These are phyloP conservation scores for Lissonota sp. DNA, from an alignment of 2,888 invertebrate genomes.

Conservation along the genomic window DNA sequence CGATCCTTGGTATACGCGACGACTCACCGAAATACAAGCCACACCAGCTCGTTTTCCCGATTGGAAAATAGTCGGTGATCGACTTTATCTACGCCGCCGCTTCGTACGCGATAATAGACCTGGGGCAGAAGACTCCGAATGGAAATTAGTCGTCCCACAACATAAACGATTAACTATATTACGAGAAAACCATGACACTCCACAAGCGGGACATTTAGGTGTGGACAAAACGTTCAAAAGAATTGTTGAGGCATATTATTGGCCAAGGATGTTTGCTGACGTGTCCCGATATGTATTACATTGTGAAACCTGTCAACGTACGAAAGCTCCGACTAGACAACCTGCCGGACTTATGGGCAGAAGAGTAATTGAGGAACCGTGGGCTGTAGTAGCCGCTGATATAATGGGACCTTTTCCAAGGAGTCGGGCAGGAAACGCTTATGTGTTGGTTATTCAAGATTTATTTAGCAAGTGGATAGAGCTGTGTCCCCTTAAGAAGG, in stretches of 20 bases:
- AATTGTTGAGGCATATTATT: constrained; percentile 66
- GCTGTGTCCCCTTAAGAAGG: constrained; percentile 52
- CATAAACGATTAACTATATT: constrained; percentile 49
- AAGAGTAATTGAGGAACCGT: constrained; percentile 25
- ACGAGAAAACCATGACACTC: constrained; percentile 67
- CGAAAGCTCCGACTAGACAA: constrained; percentile 64
- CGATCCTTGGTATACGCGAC: constrained; percentile 41
- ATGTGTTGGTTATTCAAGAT: constrained; percentile 50
- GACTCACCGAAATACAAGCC: constrained; percentile 8
- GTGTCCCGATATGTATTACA: constrained; percentile 64
- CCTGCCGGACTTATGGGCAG: constrained; percentile 67
- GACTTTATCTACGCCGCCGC: constrained; percentile 46
- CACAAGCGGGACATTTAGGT: constrained; percentile 70
- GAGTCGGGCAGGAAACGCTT: constrained; percentile 59
- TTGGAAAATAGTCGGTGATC: constrained; percentile 44
- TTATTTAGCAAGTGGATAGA: constrained; percentile 57
- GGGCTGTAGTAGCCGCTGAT: constrained; percentile 24
- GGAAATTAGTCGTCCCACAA: constrained; percentile 67
- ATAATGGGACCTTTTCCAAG: constrained; percentile 43
- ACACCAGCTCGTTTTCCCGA: constrained; percentile 48
- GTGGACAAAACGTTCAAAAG: constrained; percentile 67
- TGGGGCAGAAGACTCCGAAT: constrained; percentile 52
- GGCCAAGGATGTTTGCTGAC: constrained; percentile 71
- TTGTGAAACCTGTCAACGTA: constrained; percentile 68
- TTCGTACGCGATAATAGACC: constrained; percentile 15